Evolutionary conservation across 1,140 invertebrate genomes (phyloP), one percentile per base, ranked within the genome.

Genomic region (Sinella curviseta): DNA sequence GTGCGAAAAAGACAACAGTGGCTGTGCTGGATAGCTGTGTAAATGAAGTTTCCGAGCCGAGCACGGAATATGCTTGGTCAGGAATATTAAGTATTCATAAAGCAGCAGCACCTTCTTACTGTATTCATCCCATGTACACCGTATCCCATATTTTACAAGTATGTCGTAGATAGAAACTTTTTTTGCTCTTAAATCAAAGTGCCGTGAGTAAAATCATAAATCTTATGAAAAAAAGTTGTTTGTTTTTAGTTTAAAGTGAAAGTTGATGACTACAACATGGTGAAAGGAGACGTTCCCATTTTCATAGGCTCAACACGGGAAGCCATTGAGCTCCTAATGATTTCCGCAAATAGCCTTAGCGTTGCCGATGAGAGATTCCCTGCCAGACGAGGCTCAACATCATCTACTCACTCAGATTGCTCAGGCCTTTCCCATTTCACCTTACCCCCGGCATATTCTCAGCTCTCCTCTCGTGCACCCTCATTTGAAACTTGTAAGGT

Each of bases 401-500:
- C 39, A 48, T 75, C 74, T 1, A 39, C 3, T 48, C 39, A 28
- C 16, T 75, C 74, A 14, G 74, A 75, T 30, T 75, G 74, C 39
- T 75, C 74, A 26, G 74, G 34, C 8, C 24, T 75, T 3, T 31
- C 74, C 33, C 14, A 4, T 4, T 24, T 24, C 16, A 48, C 74
- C 3, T 2, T 75, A 16, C 74, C 74, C 8, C 74, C 74, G 24
- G 24, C 34, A 4, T 75, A 75, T 24, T 75, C 74, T 2, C 74
- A 75, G 28, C 74, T 75, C 24, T 48, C 12, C 26, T 75, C 74
- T 1, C 34, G 74, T 39, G 17, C 39, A 14, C 74, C 39, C 1
- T 75, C 74, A 48, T 30, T 75, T 28, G 74, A 75, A 16, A 75
- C 74, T 39, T 48, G 74, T 75, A 75, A 75, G 70, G n/a, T n/a